Evolutionary conservation across 2,888 invertebrate genomes (phyloP).

Genomic region (Drosophila acutilabella): DNA sequence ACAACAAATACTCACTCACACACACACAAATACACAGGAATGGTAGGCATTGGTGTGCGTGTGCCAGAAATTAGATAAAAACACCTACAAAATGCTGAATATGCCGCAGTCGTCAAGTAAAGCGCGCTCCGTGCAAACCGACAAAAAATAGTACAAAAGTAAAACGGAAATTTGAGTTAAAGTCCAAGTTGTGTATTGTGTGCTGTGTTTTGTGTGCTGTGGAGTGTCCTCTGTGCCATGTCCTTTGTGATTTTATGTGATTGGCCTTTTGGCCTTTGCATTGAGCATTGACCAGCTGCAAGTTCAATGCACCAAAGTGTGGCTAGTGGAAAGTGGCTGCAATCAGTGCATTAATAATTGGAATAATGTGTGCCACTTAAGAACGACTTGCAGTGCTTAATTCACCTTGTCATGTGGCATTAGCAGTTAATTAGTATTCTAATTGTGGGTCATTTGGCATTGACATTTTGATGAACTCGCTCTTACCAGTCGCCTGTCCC

Average conservation of each 20-base stretch:
- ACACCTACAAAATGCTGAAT: constrained; percentile 78
- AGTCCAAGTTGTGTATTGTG: constrained; percentile 15
- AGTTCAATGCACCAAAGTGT: constrained; percentile 48
- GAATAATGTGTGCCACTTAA: constrained; percentile 9
- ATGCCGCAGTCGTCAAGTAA: constrained; percentile 80
- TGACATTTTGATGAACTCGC: constrained; percentile 43
- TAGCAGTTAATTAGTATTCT: constrained; percentile 21
- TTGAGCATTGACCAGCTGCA: constrained; percentile 50
- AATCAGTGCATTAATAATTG: constrained; percentile 10
- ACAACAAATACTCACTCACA: constrained; percentile 49
- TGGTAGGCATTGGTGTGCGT: constrained; percentile 59
- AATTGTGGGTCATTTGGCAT: constrained; percentile 40
- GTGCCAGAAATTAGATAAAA: constrained; percentile 81
- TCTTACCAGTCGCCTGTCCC: background rate
- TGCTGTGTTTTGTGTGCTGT: constrained; percentile 18
- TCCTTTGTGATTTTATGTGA: constrained; percentile 9
- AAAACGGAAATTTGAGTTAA: constrained; percentile 18
- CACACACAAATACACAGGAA: constrained; percentile 25
- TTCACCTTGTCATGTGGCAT: constrained; percentile 2
- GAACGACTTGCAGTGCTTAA: constrained; percentile 12
- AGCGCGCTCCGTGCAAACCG: constrained; percentile 75
- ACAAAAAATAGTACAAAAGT: constrained; percentile 25
- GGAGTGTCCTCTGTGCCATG: constrained; percentile 25
- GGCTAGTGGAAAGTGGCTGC: constrained; percentile 7
- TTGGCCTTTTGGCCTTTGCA: constrained; percentile 34